Base-by-base conservation (phyloP, 2,113 vertebrate genomes). In the Podilymbus podiceps region DNA sequence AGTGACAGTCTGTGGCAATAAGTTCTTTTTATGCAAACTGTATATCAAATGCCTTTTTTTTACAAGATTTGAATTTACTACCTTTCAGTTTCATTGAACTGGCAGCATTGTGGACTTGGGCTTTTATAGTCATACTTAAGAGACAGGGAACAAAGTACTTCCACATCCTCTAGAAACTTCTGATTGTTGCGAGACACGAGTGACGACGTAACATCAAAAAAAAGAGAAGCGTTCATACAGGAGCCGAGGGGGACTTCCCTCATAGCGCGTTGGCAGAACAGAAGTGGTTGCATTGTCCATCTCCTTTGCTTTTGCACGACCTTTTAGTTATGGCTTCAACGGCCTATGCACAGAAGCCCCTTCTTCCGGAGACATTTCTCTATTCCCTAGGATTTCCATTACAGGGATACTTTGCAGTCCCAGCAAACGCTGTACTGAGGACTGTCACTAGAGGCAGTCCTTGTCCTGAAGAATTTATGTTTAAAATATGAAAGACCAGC, bases 101-200 rank as follows among this genome's bases (percentile, higher is more conserved):
- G 28, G 46, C 44, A 50, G 49, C 22, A 42, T 14, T 53, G 28
- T n/a, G 38, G 31, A 42, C 52, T 53, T 33, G 20, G 12, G 23
- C 38, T 92, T 93, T 92, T 74, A 74, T 0, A 47, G 59, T 46
- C 47, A 24, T 15, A n/a, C 30, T 56, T 79, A 92, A 49, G 1
- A 89, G n/a, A 77, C 6, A 66, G 47, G 49, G 93, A 97, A 90
- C 55, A 89, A 90, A 73, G 76, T 27, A 89, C 64, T 85, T 91
- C 91, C 68, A 81, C 42, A 81, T 78, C 68, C 87, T 93, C 89
- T 53, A 66, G 55, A 81, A 93, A 84, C 20, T 80, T 77, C 50
- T 80, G 49, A 69, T 28, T 79, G 50, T 38, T 74, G 42, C 1
- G 1, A 84, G 76, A 86, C 42, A 72, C 1, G 8, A 56, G 13